A percentile compares a stretch with the other conserved stretches of the same genome.
Evolutionary conservation across 2,797 vertebrate genomes (phyloP).

Genomic region (Eupleurogrammus muticus): DNA sequence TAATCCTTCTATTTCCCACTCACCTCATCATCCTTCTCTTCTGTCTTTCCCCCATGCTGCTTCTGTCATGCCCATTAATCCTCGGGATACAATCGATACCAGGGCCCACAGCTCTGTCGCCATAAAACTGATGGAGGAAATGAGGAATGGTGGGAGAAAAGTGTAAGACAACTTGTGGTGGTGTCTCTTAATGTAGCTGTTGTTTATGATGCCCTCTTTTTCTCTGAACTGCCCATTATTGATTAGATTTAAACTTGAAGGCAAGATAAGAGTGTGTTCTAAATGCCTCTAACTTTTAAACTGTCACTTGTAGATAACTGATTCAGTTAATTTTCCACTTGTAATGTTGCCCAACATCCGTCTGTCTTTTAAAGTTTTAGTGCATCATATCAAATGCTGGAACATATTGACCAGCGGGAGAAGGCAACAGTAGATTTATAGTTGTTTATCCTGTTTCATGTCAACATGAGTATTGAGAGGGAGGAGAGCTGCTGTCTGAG

Average conservation of each 20-base stretch:
- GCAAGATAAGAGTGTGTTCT: slow-evolving; percentile 14
- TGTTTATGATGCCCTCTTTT: slow-evolving; percentile 40
- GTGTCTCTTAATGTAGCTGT: slow-evolving; percentile 28
- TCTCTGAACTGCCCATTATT: slow-evolving; percentile 32
- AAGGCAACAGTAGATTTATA: slow-evolving; percentile 52
- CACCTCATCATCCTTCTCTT: slow-evolving; percentile 22
- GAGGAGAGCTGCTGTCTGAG: slow-evolving; percentile 48
- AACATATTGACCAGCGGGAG: slow-evolving; percentile 28
- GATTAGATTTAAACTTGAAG: slow-evolving; percentile 25
- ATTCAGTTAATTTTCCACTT: not conserved
- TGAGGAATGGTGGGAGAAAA: slow-evolving; percentile 33
- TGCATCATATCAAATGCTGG: slow-evolving; percentile 26
- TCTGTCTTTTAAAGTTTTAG: slow-evolving; percentile 23
- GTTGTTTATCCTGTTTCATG: slow-evolving; percentile 49
- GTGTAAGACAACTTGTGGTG: slow-evolving; percentile 33
- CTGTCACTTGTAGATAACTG: slow-evolving; percentile 10
- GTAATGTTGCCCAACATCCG: not conserved
- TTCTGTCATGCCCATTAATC: slow-evolving; percentile 67
- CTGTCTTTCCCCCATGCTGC: slow-evolving; percentile 38
- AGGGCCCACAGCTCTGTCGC: slow-evolving; percentile 48
- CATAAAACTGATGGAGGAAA: slow-evolving; percentile 57
- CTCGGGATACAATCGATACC: slow-evolving; percentile 64
- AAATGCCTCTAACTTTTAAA: slow-evolving; percentile 39
- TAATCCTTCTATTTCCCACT: slow-evolving; percentile 19
- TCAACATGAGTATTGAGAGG: slow-evolving; percentile 49